A percentile compares a stretch with the other conserved stretches of the same genome.
These are phyloP conservation scores for Sycophila texana DNA, from an alignment of 2,888 invertebrate species.

Conservation along the genomic window DNA sequence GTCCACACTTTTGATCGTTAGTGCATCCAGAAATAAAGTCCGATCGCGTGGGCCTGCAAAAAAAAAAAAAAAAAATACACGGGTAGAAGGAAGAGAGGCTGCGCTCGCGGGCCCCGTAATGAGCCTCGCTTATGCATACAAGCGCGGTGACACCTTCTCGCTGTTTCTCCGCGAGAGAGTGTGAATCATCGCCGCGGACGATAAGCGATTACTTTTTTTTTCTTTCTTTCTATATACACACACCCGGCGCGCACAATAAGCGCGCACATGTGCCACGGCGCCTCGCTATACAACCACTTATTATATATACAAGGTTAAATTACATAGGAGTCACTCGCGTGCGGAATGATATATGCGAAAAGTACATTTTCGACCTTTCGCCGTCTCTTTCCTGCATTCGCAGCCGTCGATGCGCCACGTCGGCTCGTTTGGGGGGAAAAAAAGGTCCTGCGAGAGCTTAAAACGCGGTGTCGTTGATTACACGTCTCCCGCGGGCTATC, in stretches of 20 bases:
- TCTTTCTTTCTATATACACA: not conserved
- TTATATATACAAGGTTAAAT: slow-evolving; percentile 63
- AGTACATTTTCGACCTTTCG: slow-evolving; percentile 37
- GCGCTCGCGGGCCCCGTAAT: slow-evolving; percentile 60
- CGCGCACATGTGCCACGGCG: slow-evolving; percentile 60
- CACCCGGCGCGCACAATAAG: slow-evolving; percentile 57
- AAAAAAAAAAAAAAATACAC: slow-evolving; percentile 27
- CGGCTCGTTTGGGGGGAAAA: slow-evolving; percentile 20
- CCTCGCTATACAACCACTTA: slow-evolving; percentile 62
- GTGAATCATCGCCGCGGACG: slow-evolving; percentile 68
- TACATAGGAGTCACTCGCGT: slow-evolving; percentile 56
- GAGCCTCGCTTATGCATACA: slow-evolving; percentile 70
- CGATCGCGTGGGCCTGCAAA: slow-evolving; percentile 55
- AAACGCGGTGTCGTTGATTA: slow-evolving; percentile 46
- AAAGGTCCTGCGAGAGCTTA: slow-evolving; percentile 4
- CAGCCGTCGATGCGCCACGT: too few species aligned
- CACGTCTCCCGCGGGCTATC: not conserved
- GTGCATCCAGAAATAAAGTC: slow-evolving; percentile 57
- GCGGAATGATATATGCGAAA: slow-evolving; percentile 35
- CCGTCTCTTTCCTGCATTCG: not conserved
- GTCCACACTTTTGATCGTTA: slow-evolving; percentile 30
- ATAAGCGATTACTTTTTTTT: slow-evolving; percentile 59
- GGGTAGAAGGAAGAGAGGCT: slow-evolving; percentile 1
- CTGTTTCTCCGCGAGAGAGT: slow-evolving; percentile 57
- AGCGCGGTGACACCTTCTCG: slow-evolving; percentile 71